Evolutionary conservation across 2,888 invertebrate genomes (phyloP).

Genomic region (Drosophila austrosaltans): DNA sequence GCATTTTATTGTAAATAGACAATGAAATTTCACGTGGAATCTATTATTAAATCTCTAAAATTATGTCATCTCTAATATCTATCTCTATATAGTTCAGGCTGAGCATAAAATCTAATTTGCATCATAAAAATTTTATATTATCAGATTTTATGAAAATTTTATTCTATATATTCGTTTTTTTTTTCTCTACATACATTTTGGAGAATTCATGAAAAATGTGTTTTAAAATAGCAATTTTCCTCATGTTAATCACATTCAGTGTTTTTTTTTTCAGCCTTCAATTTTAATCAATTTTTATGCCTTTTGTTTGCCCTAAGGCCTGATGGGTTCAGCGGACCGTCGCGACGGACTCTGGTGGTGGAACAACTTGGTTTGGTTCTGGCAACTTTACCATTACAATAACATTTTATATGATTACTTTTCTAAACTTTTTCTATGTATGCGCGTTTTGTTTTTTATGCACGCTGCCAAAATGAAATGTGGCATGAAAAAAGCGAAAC

Average conservation of each 20-base stretch:
- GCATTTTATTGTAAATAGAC: too few relatives aligned
- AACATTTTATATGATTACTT: conserved; percentile 78
- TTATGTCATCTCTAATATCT: too few relatives aligned
- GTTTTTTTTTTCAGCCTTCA: conserved; percentile 20
- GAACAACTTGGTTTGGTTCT: conserved; percentile 14
- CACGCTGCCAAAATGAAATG: conserved; percentile 63
- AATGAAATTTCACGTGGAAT: too few relatives aligned
- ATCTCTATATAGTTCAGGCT: too few relatives aligned
- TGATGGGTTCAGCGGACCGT: background rate
- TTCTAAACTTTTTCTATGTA: conserved; percentile 69
- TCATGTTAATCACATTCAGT: conserved; percentile 37
- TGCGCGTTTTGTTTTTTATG: conserved; percentile 31
- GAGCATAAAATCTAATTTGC: too few relatives aligned
- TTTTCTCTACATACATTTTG: background rate
- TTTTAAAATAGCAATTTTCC: conserved; percentile 20
- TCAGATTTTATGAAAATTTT: too few relatives aligned
- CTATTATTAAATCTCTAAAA: too few relatives aligned
- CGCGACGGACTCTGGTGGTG: background rate
- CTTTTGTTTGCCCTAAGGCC: background rate
- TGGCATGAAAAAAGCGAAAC: conserved; percentile 65
- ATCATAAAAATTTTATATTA: too few relatives aligned
- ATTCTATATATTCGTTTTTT: background rate
- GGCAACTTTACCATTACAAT: conserved; percentile 65
- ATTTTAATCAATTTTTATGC: conserved; percentile 68
- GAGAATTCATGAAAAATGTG: background rate